A percentile compares a stretch with the other conserved stretches of the same genome.
These are phyloP conservation scores for Zosterops lateralis DNA, from an alignment of 2,113 vertebrate species.

Conservation along the genomic window DNA sequence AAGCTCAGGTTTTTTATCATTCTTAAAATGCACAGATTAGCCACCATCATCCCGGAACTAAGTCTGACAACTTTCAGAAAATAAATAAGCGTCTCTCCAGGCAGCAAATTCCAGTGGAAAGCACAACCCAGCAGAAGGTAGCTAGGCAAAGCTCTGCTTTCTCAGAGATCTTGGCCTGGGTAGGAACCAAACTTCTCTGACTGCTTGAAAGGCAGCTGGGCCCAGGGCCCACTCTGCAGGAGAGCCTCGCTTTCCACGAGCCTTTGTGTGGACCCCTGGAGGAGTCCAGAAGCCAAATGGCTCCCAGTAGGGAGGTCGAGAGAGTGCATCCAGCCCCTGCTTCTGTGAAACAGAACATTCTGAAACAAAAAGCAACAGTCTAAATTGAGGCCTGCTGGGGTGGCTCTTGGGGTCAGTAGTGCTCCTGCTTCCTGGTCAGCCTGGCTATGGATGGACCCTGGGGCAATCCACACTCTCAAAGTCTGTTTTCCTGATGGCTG, in stretches of 20 bases:
- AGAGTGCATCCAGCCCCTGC: not conserved
- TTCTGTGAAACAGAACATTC: not conserved
- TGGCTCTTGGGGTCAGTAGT: not conserved
- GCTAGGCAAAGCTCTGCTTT: not conserved
- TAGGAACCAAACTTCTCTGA: slow-evolving; percentile 4
- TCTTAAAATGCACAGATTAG: not conserved
- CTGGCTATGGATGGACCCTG: not conserved
- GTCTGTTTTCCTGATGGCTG: not conserved
- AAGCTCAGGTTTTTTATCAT: not conserved
- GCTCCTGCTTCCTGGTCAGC: not conserved
- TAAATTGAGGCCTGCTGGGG: not conserved
- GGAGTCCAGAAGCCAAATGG: not conserved
- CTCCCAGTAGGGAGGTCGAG: not conserved
- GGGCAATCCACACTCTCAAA: not conserved
- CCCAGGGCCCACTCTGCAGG: not conserved
- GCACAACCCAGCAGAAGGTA: slow-evolving; percentile 23
- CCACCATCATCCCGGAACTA: not conserved
- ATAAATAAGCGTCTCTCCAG: not conserved
- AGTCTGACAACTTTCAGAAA: slow-evolving; percentile 7
- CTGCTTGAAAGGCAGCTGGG: slow-evolving; percentile 40
- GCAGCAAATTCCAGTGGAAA: slow-evolving; percentile 28
- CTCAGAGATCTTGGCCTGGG: not conserved
- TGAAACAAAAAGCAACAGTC: not conserved
- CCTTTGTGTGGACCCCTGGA: slow-evolving; percentile 5
- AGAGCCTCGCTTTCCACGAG: not conserved